phyloP scores from a whole-genome alignment of 2,888 invertebrate genomes.

The Conomelus anceps region DNA sequence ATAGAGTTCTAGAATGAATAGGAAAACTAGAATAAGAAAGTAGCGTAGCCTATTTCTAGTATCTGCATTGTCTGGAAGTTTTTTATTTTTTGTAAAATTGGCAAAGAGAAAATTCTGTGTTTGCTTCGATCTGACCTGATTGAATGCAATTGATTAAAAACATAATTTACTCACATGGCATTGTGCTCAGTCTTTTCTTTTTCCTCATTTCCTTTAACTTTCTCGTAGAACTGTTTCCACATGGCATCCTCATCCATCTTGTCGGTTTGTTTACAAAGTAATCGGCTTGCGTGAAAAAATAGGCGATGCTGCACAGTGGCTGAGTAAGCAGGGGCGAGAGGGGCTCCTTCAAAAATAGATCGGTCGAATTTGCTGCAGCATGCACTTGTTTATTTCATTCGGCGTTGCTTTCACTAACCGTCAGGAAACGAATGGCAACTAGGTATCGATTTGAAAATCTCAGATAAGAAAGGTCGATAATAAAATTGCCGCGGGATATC shows the following conservation, averaged over 20 bases:
- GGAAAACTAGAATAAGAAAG: too few relatives aligned
- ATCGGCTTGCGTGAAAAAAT: neutral
- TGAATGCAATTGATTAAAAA: neutral
- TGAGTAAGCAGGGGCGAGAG: neutral
- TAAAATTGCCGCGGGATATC: neutral
- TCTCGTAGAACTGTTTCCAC: constrained; percentile 65
- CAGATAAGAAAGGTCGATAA: neutral
- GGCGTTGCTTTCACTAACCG: neutral
- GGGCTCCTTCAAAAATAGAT: neutral
- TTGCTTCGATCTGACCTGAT: too few relatives aligned
- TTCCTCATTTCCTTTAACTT: constrained; percentile 51
- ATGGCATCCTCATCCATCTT: constrained; percentile 55
- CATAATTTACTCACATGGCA: neutral
- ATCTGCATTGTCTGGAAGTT: too few relatives aligned
- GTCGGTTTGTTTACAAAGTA: neutral
- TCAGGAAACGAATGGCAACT: neutral
- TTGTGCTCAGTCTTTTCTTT: constrained; percentile 53
- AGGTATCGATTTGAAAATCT: neutral
- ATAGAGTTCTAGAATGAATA: too few relatives aligned
- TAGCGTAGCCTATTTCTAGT: too few relatives aligned
- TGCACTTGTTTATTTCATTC: neutral
- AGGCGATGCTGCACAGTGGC: neutral
- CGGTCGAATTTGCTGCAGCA: neutral
- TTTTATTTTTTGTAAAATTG: too few relatives aligned
- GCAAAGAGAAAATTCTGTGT: too few relatives aligned